A percentile compares a stretch with the other conserved stretches of the same genome.
Evolutionary conservation across 2,888 invertebrate species (phyloP).

Genomic region (Dione vanillae): DNA sequence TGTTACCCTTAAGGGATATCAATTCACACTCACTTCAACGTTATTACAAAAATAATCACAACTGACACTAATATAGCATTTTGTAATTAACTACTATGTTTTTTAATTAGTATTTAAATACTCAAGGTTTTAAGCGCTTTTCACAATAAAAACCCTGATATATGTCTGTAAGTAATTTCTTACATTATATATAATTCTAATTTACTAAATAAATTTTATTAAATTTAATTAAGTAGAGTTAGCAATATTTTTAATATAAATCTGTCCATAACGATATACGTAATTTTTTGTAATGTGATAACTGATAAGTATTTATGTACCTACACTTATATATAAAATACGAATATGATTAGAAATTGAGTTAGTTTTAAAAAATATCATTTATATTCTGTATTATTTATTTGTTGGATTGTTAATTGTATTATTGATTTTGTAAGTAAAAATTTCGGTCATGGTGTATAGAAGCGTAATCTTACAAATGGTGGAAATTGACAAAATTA

Average conservation of each 20-base stretch:
- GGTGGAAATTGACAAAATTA: too few relatives aligned
- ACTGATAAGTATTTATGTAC: slow-evolving; percentile 14
- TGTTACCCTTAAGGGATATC: too few relatives aligned
- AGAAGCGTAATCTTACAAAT: too few relatives aligned
- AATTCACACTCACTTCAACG: too few relatives aligned
- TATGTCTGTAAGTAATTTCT: background rate
- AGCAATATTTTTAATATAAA: slow-evolving; percentile 28
- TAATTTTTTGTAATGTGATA: slow-evolving; percentile 47
- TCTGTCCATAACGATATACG: slow-evolving; percentile 48
- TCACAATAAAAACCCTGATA: background rate
- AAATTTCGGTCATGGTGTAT: too few relatives aligned
- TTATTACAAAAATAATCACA: background rate
- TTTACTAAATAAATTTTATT: slow-evolving; percentile 27
- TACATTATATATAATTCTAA: background rate
- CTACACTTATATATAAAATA: too few relatives aligned
- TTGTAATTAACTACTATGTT: too few relatives aligned
- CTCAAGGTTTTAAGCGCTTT: background rate
- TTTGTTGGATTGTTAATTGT: background rate
- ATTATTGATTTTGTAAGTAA: background rate
- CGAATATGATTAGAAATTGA: background rate
- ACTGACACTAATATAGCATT: too few relatives aligned
- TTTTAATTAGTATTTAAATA: too few relatives aligned
- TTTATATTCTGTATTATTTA: background rate
- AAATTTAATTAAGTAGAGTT: slow-evolving; percentile 20
- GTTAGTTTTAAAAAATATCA: background rate